Evolutionary conservation across 2,888 invertebrate species (phyloP), one percentile per base, ranked within the genome.

Genomic region (Eupithecia dodoneata): DNA sequence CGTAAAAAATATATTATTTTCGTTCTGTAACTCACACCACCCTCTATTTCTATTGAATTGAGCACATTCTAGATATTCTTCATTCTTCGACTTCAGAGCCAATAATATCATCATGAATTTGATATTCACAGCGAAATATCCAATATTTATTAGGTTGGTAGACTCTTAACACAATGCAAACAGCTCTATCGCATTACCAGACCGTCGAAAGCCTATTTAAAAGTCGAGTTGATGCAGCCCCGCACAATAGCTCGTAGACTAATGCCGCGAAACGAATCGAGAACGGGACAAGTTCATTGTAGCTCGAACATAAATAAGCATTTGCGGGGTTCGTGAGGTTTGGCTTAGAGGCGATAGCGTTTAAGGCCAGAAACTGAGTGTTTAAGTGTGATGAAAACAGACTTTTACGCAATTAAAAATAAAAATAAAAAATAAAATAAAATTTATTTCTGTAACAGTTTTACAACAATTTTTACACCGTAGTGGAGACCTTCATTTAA

Each of bases 221-320:
- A 90, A 87, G 88, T 88, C 82, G 79, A 84, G 86, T 79, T 71
- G 87, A 87, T 85, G 86, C 81, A 81, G 85, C 82, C 90, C 81
- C 79, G 84, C 85, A 91, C 91, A 92, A 90, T 88, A 83, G 89
- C 87, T 86, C 84, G 88, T 79, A 81, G 88, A 87, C 89, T 93
- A 93, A 93, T 93, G 89, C 92, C 87, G 85, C 87, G 88, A 92
- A 92, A 93, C 91, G 91, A 92, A 92, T 93, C 87, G 92, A 90
- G 90, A 88, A 82, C 86, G 88, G 89, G 89, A 90, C 91, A 87
- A 91, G 92, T 93, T 93, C 92, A 91, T 91, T 92, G 92, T 90
- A 88, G 89, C 88, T 90, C 83, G 90, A 90, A 91, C 92, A 91
- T 93, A 93, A 93, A 93, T 93, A 93, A 93, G 93, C 90, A 91